A percentile compares a stretch with the other conserved stretches of the same genome.
phyloP scores from a whole-genome alignment of 2,888 invertebrate species.

The Amiota mariae region DNA sequence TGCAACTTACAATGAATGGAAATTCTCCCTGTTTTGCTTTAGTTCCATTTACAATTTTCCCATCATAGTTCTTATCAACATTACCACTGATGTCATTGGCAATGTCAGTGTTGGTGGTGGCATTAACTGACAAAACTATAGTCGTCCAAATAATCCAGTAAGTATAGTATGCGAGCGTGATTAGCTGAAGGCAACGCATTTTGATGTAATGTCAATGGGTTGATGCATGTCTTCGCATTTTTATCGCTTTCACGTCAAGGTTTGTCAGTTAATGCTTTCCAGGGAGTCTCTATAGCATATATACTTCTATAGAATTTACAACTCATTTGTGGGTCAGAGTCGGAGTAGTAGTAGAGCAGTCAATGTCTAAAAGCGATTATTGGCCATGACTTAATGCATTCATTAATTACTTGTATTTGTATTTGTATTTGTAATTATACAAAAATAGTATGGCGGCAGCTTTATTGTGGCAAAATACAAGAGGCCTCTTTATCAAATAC shows the following conservation, averaged over 20 bases:
- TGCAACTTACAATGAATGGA: slow-evolving; percentile 63
- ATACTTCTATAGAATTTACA: not conserved
- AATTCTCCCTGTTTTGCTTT: slow-evolving; percentile 61
- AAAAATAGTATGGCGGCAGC: slow-evolving; percentile 43
- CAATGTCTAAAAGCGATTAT: slow-evolving; percentile 9
- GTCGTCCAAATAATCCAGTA: not conserved
- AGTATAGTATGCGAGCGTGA: no score
- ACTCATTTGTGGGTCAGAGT: not conserved
- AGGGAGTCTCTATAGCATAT: not conserved
- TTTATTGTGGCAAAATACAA: slow-evolving; percentile 58
- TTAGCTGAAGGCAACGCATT: not conserved
- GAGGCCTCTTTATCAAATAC: slow-evolving; percentile 65
- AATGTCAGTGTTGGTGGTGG: slow-evolving; percentile 26
- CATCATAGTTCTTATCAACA: slow-evolving; percentile 32
- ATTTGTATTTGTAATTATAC: no score
- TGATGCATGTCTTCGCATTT: not conserved
- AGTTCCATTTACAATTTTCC: slow-evolving; percentile 68
- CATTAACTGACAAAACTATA: not conserved
- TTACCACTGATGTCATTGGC: slow-evolving; percentile 21
- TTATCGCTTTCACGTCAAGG: not conserved
- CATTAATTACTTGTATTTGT: not conserved
- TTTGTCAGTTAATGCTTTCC: not conserved
- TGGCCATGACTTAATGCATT: slow-evolving; percentile 10
- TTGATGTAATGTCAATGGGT: no score
- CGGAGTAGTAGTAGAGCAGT: no score